Percentiles rank a stretch among this genome's conserved stretches.
phyloP scores from a whole-genome alignment of 2,888 invertebrate genomes.

The Anticlea derivata region DNA sequence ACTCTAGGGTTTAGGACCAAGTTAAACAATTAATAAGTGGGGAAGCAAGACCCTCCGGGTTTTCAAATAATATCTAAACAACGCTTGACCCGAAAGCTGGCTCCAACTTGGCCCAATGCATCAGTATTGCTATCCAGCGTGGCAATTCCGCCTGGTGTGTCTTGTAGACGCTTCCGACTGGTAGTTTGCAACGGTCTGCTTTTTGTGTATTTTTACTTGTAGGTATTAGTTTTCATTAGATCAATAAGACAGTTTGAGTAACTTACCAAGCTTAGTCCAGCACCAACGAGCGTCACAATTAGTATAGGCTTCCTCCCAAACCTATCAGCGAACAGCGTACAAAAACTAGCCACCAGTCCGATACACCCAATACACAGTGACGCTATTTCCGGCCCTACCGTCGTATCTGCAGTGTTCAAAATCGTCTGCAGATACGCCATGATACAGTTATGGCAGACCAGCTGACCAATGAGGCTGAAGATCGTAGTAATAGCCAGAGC shows the following conservation, averaged over 20 bases:
- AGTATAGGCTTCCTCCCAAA: constrained; percentile 46
- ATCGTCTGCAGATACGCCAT: constrained; percentile 59
- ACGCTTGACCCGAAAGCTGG: too few species aligned
- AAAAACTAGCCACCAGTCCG: constrained; percentile 53
- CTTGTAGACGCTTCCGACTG: too few species aligned
- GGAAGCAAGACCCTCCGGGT: too few species aligned
- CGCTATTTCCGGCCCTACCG: constrained; percentile 50
- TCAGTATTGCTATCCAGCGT: too few species aligned
- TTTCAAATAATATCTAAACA: too few species aligned
- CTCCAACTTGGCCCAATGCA: too few species aligned
- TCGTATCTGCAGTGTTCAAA: constrained; percentile 54
- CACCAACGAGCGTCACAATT: constrained; percentile 15
- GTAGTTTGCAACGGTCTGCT: too few species aligned
- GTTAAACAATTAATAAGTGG: too few species aligned
- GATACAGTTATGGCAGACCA: constrained; percentile 56
- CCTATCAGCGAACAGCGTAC: constrained; percentile 46
- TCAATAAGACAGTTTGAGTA: not conserved
- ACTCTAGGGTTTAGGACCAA: too few species aligned
- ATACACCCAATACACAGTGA: constrained; percentile 57
- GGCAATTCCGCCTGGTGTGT: too few species aligned
- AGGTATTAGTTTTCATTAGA: not conserved
- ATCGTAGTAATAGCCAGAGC: constrained; percentile 20
- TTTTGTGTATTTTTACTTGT: not conserved
- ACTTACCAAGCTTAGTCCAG: constrained; percentile 28
- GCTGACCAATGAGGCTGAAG: constrained; percentile 35